Percentiles rank a stretch among this genome's conserved stretches.
Conservation (phyloP, 2,113 vertebrate genomes). For the Cynoglossus semilaevis region DNA sequence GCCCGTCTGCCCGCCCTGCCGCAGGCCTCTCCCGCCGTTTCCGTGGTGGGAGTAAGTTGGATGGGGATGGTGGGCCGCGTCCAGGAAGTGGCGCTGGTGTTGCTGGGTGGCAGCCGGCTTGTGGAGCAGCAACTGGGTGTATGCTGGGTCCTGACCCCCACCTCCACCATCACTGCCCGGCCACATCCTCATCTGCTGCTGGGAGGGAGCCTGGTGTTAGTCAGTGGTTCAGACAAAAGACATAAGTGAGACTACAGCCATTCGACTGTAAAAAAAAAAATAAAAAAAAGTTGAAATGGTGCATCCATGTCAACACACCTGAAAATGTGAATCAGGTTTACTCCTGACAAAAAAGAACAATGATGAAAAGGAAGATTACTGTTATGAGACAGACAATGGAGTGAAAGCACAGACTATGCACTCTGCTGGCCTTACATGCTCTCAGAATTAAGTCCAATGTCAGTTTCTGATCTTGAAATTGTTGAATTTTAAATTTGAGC, state of each 20-base stretch:
- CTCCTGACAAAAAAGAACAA: too few relatives aligned
- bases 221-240: neutral
- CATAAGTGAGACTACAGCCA: neutral
- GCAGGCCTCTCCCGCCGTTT: conserved; percentile 78
- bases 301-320: neutral
- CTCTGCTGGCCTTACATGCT: too few relatives aligned
- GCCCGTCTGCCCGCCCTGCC: conserved; percentile 72
- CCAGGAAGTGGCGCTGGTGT: conserved; percentile 81
- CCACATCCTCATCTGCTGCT: conserved; percentile 88
- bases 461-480: too few relatives aligned
- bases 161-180: conserved; percentile 83
- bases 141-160: conserved; percentile 77
- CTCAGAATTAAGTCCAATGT: too few relatives aligned
- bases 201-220: conserved; percentile 78
- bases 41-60: conserved; percentile 82
- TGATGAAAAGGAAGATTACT: too few relatives aligned
- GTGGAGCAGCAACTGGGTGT: conserved; percentile 87
- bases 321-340: too few relatives aligned
- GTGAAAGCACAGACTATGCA: too few relatives aligned
- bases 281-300: neutral
- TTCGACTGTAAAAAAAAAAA: neutral
- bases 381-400: too few relatives aligned
- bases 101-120: conserved; percentile 85
- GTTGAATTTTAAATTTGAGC: too few relatives aligned
- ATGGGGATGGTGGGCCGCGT: conserved; percentile 81